These are phyloP conservation scores for Dromius quadrimaculatus DNA, from an alignment of 2,888 invertebrate species.

Conservation along the genomic window DNA sequence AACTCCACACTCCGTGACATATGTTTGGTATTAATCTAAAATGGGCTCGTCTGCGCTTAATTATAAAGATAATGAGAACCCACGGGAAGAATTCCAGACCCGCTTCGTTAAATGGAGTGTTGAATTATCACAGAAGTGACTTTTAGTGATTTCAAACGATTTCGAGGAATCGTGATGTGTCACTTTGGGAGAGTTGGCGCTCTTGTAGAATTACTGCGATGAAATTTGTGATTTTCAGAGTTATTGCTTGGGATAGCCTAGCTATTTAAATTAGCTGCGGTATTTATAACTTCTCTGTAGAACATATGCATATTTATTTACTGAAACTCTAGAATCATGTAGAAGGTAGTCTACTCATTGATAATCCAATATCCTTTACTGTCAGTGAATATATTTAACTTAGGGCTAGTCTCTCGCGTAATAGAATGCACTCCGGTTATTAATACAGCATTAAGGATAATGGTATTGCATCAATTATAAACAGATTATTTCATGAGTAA, in stretches of 20 bases:
- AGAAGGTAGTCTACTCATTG: no score
- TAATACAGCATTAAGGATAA: conserved; percentile 31
- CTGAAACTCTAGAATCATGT: no score
- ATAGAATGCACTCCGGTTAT: no score
- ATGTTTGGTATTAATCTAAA: conserved; percentile 60
- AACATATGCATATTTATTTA: not conserved
- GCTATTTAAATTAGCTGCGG: conserved; percentile 1
- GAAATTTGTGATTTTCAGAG: conserved; percentile 6
- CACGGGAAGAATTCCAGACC: conserved; percentile 52
- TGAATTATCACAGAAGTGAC: conserved; percentile 44
- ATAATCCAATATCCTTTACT: no score
- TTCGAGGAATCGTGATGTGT: conserved; percentile 16
- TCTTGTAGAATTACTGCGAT: conserved; percentile 9
- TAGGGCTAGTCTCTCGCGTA: no score
- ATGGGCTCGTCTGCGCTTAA: conserved; percentile 58
- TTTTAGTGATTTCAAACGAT: conserved; percentile 47
- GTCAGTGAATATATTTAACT: no score
- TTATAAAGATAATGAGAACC: conserved; percentile 59
- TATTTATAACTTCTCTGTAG: conserved; percentile 2
- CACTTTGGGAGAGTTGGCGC: conserved; percentile 19
- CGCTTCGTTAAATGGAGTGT: conserved; percentile 43
- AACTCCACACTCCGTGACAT: conserved; percentile 52
- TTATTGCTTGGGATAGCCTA: conserved; percentile 9
- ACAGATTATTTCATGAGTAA: conserved; percentile 27
- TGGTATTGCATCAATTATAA: conserved; percentile 35